phyloP scores from a whole-genome alignment of 2,113 vertebrate genomes.

The Caretta caretta region DNA sequence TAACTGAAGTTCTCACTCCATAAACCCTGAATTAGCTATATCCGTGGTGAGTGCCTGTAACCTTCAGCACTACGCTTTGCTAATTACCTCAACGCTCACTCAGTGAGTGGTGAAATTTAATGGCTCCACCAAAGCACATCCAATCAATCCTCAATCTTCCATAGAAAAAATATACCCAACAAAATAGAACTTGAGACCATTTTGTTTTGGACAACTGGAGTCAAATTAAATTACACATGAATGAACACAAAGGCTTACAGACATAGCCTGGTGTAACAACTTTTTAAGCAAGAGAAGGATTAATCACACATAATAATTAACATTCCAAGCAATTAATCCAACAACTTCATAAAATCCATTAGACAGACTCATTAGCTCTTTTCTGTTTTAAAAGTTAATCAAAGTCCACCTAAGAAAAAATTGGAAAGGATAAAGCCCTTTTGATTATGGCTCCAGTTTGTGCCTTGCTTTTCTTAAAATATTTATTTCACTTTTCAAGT shows the following conservation, averaged over 20 bases:
- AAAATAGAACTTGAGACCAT: conserved; percentile 53
- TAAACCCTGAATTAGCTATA: conserved; percentile 47
- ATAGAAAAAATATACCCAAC: conserved; percentile 48
- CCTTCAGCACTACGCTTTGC: conserved; percentile 37
- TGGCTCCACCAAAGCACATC: conserved; percentile 46
- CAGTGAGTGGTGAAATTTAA: conserved; percentile 50
- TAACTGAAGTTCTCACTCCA: conserved; percentile 49
- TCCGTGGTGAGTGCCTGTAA: conserved; percentile 6
- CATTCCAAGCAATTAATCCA: conserved; percentile 14
- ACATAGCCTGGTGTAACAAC: conserved; percentile 5
- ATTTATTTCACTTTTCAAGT: neutral
- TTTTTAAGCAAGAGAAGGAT: conserved; percentile 21
- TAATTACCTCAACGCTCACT: conserved; percentile 62
- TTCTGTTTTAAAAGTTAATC: conserved; percentile 39
- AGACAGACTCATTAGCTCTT: conserved; percentile 48
- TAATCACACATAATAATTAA: conserved; percentile 55
- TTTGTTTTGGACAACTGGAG: conserved; percentile 29
- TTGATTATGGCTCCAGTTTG: neutral
- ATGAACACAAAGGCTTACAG: conserved; percentile 51
- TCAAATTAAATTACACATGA: conserved; percentile 52
- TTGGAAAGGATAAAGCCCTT: neutral
- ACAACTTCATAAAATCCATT: conserved; percentile 34
- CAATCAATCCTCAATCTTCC: conserved; percentile 19
- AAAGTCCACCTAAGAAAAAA: conserved; percentile 10
- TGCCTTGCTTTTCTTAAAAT: neutral